phyloP scores from a whole-genome alignment of 2,888 invertebrate genomes.

The Drosophila helvetica region DNA sequence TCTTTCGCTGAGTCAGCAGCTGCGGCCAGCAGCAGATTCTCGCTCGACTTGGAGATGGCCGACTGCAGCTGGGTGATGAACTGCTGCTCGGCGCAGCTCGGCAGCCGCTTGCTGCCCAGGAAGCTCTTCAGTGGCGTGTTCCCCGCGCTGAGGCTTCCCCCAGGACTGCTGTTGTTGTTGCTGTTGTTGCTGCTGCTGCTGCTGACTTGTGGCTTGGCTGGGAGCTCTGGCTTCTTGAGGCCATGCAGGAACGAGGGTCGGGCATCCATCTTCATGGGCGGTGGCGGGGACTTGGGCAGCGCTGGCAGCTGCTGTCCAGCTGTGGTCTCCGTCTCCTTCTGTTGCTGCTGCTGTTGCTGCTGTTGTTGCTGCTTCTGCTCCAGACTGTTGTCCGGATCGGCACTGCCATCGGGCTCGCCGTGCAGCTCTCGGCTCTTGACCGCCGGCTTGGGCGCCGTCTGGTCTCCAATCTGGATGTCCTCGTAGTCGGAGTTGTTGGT shows the following conservation, averaged over 20 bases:
- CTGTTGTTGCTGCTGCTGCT: conserved; percentile 19
- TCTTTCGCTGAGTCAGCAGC: conserved; percentile 25
- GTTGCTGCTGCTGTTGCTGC: conserved; percentile 87
- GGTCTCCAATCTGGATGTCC: conserved; percentile 83
- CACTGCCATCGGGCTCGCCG: conserved; percentile 94
- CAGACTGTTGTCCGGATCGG: conserved; percentile 89
- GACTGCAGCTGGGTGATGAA: conserved; percentile 85
- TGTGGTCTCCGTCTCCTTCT: conserved; percentile 26
- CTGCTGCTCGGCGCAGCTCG: conserved; percentile 84
- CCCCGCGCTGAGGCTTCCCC: conserved; percentile 17
- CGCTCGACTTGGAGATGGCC: conserved; percentile 82
- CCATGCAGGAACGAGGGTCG: conserved; percentile 90
- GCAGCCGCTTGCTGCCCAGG: conserved; percentile 84
- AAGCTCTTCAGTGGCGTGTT: conserved; percentile 85
- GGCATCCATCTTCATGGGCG: conserved; percentile 83
- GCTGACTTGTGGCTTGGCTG: conserved; percentile 87
- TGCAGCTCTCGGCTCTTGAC: conserved; percentile 90
- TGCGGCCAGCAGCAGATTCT: conserved; percentile 69
- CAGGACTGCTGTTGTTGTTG: conserved; percentile 21
- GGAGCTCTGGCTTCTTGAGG: conserved; percentile 88
- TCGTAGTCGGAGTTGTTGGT: conserved; percentile 83
- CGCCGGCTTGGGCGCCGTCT: conserved; percentile 52
- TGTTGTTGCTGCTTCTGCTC: conserved; percentile 86
- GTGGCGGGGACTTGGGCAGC: conserved; percentile 86
- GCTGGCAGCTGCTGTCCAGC: conserved; percentile 85